Percentiles rank a stretch among this genome's conserved stretches.
phyloP scores from a whole-genome alignment of 2,888 invertebrate species.

The Antheraea yamamai region DNA sequence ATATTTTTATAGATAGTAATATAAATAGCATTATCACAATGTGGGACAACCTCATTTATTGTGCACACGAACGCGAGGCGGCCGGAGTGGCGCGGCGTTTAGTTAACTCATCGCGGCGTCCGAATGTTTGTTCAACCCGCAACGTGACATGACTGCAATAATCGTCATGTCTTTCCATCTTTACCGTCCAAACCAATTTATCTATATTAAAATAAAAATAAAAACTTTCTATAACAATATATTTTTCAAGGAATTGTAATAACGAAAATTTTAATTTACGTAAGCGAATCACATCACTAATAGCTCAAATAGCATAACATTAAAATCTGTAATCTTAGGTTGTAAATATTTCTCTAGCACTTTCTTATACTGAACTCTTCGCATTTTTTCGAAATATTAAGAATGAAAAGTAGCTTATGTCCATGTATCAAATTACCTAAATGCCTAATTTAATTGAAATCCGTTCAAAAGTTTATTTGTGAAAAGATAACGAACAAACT shows the following conservation, averaged over 20 bases:
- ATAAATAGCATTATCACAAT: neutral
- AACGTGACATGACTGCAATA: conserved; percentile 20
- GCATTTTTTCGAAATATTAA: no score
- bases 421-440: no score
- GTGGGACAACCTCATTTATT: conserved; percentile 9
- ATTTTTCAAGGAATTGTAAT: conserved; percentile 1
- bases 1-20: neutral
- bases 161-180: neutral
- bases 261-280: neutral
- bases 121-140: conserved; percentile 21
- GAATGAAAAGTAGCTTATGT: no score
- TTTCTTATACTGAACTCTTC: no score
- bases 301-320: no score
- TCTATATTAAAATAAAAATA: neutral
- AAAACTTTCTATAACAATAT: neutral
- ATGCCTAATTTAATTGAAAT: no score
- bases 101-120: conserved; percentile 20
- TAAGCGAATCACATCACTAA: no score
- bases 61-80: conserved; percentile 1
- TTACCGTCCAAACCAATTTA: conserved; percentile 15
- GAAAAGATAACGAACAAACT: no score
- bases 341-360: no score
- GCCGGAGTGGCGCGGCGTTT: conserved; percentile 1
- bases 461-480: no score
- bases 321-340: no score